Evolutionary conservation across 2,888 invertebrate species (phyloP).

Genomic region (Andrena minutula): DNA sequence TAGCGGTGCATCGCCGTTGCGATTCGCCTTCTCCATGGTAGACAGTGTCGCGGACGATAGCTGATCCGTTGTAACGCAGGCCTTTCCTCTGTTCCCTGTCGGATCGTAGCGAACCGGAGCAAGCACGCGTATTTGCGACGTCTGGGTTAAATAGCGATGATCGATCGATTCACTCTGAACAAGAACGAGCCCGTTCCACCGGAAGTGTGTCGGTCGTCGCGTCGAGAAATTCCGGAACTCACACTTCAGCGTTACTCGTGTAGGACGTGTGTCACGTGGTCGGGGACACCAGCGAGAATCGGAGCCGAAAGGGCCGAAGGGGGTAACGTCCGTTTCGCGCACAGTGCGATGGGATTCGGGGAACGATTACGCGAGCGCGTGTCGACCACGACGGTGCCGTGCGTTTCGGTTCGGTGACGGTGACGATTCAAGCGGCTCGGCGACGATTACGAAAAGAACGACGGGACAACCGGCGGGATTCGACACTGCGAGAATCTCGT

Average conservation of each 20-base stretch:
- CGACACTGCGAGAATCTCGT: slow-evolving; percentile 70
- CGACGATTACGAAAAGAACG: slow-evolving; percentile 49
- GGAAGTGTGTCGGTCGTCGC: not conserved
- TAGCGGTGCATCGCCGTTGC: slow-evolving; percentile 28
- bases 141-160: slow-evolving; percentile 9
- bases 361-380: slow-evolving; percentile 15
- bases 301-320: slow-evolving; percentile 7
- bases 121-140: not conserved
- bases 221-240: not conserved
- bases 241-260: slow-evolving; percentile 15
- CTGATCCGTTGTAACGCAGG: slow-evolving; percentile 1
- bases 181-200: not conserved
- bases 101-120: not conserved
- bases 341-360: not conserved
- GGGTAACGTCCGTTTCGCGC: slow-evolving; percentile 1
- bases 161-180: slow-evolving; percentile 41
- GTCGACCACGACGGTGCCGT: not conserved
- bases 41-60: not conserved
- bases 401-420: not conserved
- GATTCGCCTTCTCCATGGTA: slow-evolving; percentile 54
- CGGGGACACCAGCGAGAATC: slow-evolving; percentile 21
- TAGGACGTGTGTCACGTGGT: slow-evolving; percentile 47
- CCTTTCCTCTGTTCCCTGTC: not conserved
- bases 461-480: slow-evolving; percentile 67
- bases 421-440: slow-evolving; percentile 17